These are phyloP conservation scores for Lanius ludovicianus DNA, from an alignment of 2,113 vertebrate genomes.

Conservation along the genomic window DNA sequence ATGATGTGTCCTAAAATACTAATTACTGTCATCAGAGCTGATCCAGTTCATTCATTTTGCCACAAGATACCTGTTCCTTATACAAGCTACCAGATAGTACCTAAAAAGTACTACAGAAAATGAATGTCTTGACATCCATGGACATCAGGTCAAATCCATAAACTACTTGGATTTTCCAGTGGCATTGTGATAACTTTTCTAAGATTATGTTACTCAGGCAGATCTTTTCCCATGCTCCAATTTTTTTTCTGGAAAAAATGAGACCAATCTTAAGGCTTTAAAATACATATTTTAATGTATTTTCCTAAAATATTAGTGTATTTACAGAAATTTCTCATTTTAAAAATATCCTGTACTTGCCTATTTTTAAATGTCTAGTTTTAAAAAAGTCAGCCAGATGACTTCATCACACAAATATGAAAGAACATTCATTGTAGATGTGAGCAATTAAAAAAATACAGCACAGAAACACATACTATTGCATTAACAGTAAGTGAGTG, in stretches of 20 bases:
- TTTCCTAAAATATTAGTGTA: slow-evolving; percentile 33
- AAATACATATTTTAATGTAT: background rate
- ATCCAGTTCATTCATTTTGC: background rate
- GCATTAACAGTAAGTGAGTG: slow-evolving; percentile 19
- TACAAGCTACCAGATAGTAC: background rate
- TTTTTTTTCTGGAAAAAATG: background rate
- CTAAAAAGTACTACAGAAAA: background rate
- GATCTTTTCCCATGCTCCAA: background rate
- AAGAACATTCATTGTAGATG: slow-evolving; percentile 16
- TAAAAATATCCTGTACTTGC: background rate
- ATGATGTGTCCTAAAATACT: background rate
- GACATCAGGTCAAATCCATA: background rate
- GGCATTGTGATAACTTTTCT: background rate
- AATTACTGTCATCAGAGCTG: background rate
- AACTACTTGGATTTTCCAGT: background rate
- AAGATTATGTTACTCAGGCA: background rate
- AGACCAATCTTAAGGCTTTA: background rate
- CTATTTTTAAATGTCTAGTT: background rate
- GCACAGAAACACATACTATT: slow-evolving; percentile 19
- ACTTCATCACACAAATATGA: background rate
- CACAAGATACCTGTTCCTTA: background rate
- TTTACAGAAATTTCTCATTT: background rate
- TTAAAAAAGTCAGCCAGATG: background rate
- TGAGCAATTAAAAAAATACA: background rate
- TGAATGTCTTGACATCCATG: background rate